Conservation (phyloP, 1,140 invertebrate genomes). For the Patella vulgata region DNA sequence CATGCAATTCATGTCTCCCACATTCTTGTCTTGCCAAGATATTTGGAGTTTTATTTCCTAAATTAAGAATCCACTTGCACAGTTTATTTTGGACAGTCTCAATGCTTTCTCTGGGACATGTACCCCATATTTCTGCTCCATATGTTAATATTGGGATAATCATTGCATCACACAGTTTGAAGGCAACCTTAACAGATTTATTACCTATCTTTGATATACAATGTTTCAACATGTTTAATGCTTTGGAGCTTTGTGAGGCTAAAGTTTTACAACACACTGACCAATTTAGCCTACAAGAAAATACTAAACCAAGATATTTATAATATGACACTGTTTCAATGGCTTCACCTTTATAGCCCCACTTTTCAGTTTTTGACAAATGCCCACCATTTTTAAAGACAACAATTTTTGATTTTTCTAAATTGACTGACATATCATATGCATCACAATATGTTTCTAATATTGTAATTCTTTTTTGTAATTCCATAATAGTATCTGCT, state of each 20-base stretch:
- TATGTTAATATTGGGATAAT: conserved; percentile 3
- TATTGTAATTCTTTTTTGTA: conserved; percentile 12
- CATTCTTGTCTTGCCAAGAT: neutral
- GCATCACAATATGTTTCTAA: conserved; percentile 8
- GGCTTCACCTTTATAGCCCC: conserved; percentile 10
- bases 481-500: conserved; percentile 15
- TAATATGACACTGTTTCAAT: conserved; percentile 7
- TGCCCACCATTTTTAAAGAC: conserved; percentile 17
- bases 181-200: conserved; percentile 6
- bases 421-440: conserved; percentile 11
- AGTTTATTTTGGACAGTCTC: conserved; percentile 9
- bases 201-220: conserved; percentile 2
- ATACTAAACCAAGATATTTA: conserved; percentile 13
- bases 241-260: conserved; percentile 4
- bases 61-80: neutral
- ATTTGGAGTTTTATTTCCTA: conserved; percentile 1
- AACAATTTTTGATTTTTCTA: conserved; percentile 15
- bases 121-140: conserved; percentile 11
- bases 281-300: conserved; percentile 12
- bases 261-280: conserved; percentile 10
- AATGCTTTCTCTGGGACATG: conserved; percentile 4
- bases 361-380: conserved; percentile 14
- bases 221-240: conserved; percentile 3
- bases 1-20: neutral
- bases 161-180: conserved; percentile 7